A percentile compares a stretch with the other conserved stretches of the same genome.
Conservation (phyloP, 2,113 vertebrate genomes). For the Notiomystis cincta region DNA sequence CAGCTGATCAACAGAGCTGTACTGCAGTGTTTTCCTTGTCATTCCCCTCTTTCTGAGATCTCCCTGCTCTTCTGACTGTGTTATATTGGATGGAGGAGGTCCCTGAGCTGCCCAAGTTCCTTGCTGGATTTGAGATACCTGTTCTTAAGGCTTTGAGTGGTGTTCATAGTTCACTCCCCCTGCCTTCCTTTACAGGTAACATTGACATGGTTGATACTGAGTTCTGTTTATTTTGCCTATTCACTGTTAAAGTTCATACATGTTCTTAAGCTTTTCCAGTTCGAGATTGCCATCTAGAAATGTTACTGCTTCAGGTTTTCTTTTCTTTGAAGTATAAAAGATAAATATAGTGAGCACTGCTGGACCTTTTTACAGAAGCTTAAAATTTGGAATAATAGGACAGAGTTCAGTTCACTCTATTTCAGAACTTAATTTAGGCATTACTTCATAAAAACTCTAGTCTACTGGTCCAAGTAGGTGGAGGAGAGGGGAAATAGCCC, state of each 20-base stretch:
- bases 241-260: background rate
- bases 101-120: background rate
- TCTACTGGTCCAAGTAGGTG: background rate
- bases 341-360: background rate
- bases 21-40: background rate
- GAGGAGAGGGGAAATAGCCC: background rate
- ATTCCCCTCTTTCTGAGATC: background rate
- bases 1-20: background rate
- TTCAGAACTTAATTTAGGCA: background rate
- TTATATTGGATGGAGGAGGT: background rate
- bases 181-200: background rate
- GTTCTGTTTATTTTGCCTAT: background rate
- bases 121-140: background rate
- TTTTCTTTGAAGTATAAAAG: background rate
- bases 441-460: background rate
- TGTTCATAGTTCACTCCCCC: fast-evolving
- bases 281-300: background rate
- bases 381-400: background rate
- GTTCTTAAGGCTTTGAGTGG: background rate
- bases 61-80: background rate
- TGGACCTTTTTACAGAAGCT: background rate
- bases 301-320: background rate
- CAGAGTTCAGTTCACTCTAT: background rate
- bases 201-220: background rate
- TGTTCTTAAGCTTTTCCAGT: background rate